Evolutionary conservation across 1,140 invertebrate genomes (phyloP).

Genomic region (Ylistrum balloti): DNA sequence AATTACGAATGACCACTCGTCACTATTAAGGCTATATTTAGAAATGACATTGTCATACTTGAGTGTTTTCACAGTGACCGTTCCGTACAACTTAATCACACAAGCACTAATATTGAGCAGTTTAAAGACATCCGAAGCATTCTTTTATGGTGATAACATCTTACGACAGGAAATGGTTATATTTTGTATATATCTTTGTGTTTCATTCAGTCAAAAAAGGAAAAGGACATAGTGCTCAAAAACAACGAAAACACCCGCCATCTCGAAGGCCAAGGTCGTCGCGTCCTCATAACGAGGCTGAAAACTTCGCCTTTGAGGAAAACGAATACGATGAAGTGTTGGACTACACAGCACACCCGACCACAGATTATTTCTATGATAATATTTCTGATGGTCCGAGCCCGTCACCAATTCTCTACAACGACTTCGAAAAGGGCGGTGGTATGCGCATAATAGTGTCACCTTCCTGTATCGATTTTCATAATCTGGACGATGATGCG

Average conservation of each 20-base stretch:
- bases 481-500: not conserved
- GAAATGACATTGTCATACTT: no score
- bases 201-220: not conserved
- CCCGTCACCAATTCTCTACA: not conserved
- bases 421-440: not conserved
- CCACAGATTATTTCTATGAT: not conserved
- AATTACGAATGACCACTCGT: no score
- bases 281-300: not conserved
- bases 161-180: no score
- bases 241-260: not conserved
- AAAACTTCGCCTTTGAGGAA: not conserved
- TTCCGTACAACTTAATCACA: no score
- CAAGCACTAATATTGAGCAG: no score
- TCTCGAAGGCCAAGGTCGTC: not conserved
- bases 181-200: no score
- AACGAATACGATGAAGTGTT: not conserved
- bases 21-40: no score
- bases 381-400: not conserved
- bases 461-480: constrained; percentile 3
- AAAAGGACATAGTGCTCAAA: not conserved
- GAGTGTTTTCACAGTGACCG: no score
- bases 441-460: not conserved
- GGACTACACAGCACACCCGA: not conserved
- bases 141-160: no score
- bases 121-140: no score